These are phyloP conservation scores for Meteorus colon DNA, from an alignment of 2,888 invertebrate species.

Conservation along the genomic window DNA sequence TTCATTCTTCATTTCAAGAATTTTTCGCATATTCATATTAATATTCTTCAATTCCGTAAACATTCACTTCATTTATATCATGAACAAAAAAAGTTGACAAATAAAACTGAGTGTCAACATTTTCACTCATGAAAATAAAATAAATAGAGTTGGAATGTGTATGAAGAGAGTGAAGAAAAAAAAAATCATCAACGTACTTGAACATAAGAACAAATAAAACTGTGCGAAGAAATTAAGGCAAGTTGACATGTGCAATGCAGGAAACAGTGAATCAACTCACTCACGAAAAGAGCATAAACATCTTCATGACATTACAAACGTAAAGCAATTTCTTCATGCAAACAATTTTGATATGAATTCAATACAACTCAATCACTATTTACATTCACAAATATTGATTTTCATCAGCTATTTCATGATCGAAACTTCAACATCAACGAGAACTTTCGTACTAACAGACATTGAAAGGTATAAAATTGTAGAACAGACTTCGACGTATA, in stretches of 20 bases:
- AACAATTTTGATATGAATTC: no score
- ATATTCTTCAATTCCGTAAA: constrained; percentile 4
- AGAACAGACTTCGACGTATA: no score
- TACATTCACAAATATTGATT: no score
- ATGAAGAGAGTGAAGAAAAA: constrained; percentile 32
- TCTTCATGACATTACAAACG: neutral
- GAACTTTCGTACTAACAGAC: no score
- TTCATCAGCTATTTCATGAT: no score
- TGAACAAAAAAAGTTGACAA: neutral
- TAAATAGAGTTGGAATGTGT: neutral
- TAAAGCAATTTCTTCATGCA: neutral
- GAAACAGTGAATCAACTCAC: constrained; percentile 68
- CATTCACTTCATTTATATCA: neutral
- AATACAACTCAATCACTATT: neutral
- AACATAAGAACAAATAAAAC: constrained; percentile 17
- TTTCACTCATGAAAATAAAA: neutral
- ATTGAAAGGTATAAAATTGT: no score
- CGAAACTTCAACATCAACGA: no score
- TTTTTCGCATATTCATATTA: neutral
- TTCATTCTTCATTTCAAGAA: neutral
- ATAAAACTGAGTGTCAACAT: neutral
- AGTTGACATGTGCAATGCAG: constrained; percentile 52
- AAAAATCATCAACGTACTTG: constrained; percentile 23
- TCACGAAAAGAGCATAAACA: neutral
- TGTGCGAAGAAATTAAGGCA: neutral